Conservation (phyloP, 2,113 vertebrate species). For the Daubentonia madagascariensis region DNA sequence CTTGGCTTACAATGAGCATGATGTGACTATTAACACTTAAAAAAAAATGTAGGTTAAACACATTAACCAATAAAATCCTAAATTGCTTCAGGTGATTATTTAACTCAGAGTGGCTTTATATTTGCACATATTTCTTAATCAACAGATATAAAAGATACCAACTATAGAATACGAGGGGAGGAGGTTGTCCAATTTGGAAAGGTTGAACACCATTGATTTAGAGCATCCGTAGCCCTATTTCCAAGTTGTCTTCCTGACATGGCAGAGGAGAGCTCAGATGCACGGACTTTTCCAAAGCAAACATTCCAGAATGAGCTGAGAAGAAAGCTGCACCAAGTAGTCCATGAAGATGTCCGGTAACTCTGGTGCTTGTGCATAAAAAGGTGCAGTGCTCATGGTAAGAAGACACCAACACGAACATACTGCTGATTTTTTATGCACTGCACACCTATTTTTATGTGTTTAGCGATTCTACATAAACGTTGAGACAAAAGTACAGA, state of each 20-base stretch:
- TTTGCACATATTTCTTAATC: background rate
- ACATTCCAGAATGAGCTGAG: accelerated
- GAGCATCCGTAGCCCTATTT: accelerated
- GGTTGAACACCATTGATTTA: accelerated
- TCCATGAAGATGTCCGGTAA: accelerated
- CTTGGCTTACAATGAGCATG: background rate
- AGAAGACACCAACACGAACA: accelerated
- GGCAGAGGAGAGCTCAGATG: background rate
- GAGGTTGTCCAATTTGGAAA: background rate
- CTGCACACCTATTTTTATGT: background rate
- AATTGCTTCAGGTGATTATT: background rate
- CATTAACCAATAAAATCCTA: background rate
- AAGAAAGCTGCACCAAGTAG: accelerated
- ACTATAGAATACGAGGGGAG: background rate
- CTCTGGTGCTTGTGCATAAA: accelerated
- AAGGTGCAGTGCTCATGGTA: accelerated
- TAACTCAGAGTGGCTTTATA: background rate
- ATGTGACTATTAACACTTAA: background rate
- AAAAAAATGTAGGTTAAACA: background rate
- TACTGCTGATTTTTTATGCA: accelerated
- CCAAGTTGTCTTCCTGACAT: background rate
- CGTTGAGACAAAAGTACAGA: background rate
- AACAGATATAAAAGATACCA: background rate
- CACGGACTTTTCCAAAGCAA: too few species aligned
- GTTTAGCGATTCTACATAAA: background rate